These are phyloP conservation scores for Leucophenga maculata DNA, from an alignment of 2,888 invertebrate species.

Conservation along the genomic window DNA sequence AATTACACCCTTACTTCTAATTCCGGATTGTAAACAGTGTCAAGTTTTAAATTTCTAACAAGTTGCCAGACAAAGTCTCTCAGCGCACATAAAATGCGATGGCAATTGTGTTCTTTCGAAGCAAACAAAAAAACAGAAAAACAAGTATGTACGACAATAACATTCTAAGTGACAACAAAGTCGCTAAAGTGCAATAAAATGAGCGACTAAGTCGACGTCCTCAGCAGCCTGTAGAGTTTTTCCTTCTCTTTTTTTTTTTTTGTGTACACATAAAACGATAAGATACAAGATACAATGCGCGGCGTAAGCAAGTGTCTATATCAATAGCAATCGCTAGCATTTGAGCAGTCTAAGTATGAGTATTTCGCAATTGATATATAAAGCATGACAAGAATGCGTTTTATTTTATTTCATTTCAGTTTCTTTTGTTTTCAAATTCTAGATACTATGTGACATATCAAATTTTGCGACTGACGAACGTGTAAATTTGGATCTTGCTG, in stretches of 20 bases:
- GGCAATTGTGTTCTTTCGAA: background rate
- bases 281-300: too few relatives aligned
- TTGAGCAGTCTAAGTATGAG: background rate
- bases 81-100: background rate
- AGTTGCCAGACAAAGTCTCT: constrained; percentile 1
- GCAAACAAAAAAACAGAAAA: background rate
- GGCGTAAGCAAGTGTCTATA: too few relatives aligned
- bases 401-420: background rate
- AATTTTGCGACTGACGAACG: too few relatives aligned
- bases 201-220: background rate
- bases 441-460: background rate
- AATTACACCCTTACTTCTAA: too few relatives aligned
- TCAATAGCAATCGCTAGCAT: too few relatives aligned
- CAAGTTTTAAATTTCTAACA: constrained; percentile 17
- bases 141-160: background rate
- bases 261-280: too few relatives aligned
- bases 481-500: too few relatives aligned
- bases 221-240: too few relatives aligned
- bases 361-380: constrained; percentile 20
- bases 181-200: constrained; percentile 9
- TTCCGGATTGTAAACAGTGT: constrained; percentile 20
- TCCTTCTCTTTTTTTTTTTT: too few relatives aligned
- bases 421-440: background rate
- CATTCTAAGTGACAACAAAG: background rate
- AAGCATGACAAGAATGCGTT: constrained; percentile 4